phyloP scores from a whole-genome alignment of 2,113 vertebrate genomes.

The Dissostichus mawsoni region DNA sequence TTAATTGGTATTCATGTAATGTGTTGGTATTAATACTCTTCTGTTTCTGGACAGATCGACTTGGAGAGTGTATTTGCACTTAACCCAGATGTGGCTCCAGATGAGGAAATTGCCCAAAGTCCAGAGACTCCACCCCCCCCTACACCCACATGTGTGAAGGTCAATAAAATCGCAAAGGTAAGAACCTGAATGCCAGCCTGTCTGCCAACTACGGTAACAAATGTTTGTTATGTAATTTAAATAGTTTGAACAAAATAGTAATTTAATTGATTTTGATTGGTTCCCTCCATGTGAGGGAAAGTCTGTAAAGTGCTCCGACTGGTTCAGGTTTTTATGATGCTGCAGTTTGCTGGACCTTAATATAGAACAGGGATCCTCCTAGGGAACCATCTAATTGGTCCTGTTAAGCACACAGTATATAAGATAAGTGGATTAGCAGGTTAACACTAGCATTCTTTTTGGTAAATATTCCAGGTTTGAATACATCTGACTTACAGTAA shows the following conservation, averaged over 20 bases:
- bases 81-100: constrained; percentile 93
- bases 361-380: constrained; percentile 42
- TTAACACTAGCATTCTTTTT: neutral
- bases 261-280: neutral
- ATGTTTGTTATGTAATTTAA: neutral
- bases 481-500: neutral
- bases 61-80: constrained; percentile 98
- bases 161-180: constrained; percentile 97
- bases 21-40: constrained; percentile 6
- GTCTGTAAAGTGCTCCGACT: neutral
- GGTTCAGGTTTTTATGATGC: neutral
- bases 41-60: constrained; percentile 88
- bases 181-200: constrained; percentile 29
- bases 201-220: neutral
- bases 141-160: constrained; percentile 87
- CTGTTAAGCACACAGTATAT: constrained; percentile 46
- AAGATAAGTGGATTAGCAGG: neutral
- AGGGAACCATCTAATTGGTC: constrained; percentile 36
- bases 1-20: neutral
- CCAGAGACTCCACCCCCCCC: constrained; percentile 92
- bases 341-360: constrained; percentile 32
- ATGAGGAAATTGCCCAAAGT: constrained; percentile 92
- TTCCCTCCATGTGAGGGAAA: neutral
- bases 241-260: neutral
- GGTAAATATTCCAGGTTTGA: neutral